Evolutionary conservation across 1,140 invertebrate genomes (phyloP), one percentile per base, ranked within the genome.

Genomic region (Cataglyphis hispanica): DNA sequence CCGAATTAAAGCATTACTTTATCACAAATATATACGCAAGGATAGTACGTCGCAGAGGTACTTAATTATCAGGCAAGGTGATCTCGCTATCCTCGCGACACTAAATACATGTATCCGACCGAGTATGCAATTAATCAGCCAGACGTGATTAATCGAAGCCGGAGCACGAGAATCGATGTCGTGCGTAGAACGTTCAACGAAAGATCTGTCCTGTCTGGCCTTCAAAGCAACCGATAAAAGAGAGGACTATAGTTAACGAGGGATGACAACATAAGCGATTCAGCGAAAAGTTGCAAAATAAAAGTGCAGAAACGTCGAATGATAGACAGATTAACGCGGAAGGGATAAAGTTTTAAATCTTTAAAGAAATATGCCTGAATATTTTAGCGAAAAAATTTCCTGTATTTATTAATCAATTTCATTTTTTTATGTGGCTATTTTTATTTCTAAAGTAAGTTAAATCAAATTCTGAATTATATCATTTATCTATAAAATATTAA

Each of bases 271-370:
- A 19, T 16, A 31, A 1, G 37, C 13, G 16, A 58, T 40, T 40
- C 2, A 34, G 16, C 6, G 22, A 67, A 53, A 53, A 56, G 6
- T 34, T 53, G 16, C 27, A 13, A 19, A 19, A 53, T 16, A 1
- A 50, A 31, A 34, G 10, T 19, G n/a, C 13, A 80, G 16, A 53
- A 37, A 56, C 46, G 40, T 11, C 50, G n/a, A 46, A 34, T 67
- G 69, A 91, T 89, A 86, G 84, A 37, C 76, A 84, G 90, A 92
- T 93, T 93, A 92, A 86, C 88, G 43, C 50, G 63, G 16, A 80
- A 86, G 34, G 56, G 40, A 27, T 40, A 37, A 63, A 7, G 19
- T 58, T 11, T 50, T 56, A 25, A 22, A 58, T n/a, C 8, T 8
- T 58, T 34, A 56, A 58, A 22, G 34, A 22, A 53, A 56, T 5